A percentile compares a stretch with the other conserved stretches of the same genome.
These are phyloP conservation scores for Calameuta idolon DNA, from an alignment of 2,888 invertebrate genomes.

Conservation along the genomic window DNA sequence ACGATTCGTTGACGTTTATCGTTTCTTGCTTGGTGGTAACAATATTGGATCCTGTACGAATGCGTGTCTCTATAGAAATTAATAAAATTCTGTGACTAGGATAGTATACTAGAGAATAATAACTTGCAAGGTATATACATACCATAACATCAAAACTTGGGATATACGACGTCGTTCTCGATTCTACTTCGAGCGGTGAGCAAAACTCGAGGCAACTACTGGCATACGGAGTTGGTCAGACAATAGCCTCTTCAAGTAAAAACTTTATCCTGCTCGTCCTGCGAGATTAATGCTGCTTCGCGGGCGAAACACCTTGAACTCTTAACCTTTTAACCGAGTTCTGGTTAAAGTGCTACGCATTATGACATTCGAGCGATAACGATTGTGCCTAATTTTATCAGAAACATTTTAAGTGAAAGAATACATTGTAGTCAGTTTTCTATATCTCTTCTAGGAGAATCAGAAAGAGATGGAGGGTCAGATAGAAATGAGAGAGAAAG, in stretches of 20 bases:
- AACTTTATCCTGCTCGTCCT: constrained; percentile 3
- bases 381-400: not conserved
- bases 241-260: constrained; percentile 4
- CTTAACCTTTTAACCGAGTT: not conserved
- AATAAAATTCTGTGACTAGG: not conserved
- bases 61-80: not conserved
- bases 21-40: not conserved
- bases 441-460: not conserved
- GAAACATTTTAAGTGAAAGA: not conserved
- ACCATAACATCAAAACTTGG: not conserved
- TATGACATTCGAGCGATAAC: not conserved
- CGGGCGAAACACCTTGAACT: not conserved
- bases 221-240: not conserved
- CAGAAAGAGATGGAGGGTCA: not conserved
- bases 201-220: not conserved
- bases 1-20: not conserved
- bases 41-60: not conserved
- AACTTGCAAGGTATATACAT: not conserved
- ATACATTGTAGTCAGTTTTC: not conserved
- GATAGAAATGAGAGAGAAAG: not conserved
- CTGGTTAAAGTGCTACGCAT: not conserved
- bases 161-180: not conserved
- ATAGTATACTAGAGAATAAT: not conserved
- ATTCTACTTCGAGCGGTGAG: not conserved
- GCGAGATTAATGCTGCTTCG: not conserved